Evolutionary conservation across 53 echinoderm and acorn worm genomes (phyloP).

Genomic region (Pentamera pediparva): DNA sequence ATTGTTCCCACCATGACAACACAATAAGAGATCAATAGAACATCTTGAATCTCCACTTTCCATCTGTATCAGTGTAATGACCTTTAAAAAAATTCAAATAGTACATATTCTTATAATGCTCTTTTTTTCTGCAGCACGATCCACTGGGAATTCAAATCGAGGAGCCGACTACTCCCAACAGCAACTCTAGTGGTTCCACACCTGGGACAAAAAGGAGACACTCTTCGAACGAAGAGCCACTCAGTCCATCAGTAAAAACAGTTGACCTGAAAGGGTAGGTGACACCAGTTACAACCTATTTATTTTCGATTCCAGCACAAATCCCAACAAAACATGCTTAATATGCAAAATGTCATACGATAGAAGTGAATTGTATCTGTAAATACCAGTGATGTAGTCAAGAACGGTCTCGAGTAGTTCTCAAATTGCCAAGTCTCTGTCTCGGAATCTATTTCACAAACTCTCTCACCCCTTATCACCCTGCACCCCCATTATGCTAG

Average conservation of each 20-base stretch:
- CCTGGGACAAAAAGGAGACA: conserved; percentile 45
- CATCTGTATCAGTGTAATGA: no score
- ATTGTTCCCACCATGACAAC: no score
- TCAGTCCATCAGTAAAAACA: conserved; percentile 70
- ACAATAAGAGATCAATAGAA: no score
- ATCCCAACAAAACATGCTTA: no score
- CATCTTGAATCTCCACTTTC: no score
- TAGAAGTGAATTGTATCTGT: not conserved
- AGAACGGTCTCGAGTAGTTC: not conserved
- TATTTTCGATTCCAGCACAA: no score
- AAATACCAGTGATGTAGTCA: no score
- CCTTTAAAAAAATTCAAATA: no score
- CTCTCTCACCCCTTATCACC: no score
- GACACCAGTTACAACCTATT: no score
- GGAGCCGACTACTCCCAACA: conserved; percentile 18
- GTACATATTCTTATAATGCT: not conserved
- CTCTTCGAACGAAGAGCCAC: conserved; percentile 73
- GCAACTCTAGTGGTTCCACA: conserved; percentile 30
- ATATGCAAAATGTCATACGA: not conserved
- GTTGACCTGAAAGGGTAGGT: conserved; percentile 69
- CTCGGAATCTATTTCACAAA: not conserved
- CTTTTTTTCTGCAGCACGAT: conserved; percentile 63
- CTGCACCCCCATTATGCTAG: no score
- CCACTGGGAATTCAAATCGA: conserved; percentile 89
- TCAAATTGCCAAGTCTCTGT: not conserved